Evolutionary conservation across 2,113 vertebrate genomes (phyloP), one percentile per base, ranked within the genome.

Genomic region (Sterrhoptilus dennistouni): DNA sequence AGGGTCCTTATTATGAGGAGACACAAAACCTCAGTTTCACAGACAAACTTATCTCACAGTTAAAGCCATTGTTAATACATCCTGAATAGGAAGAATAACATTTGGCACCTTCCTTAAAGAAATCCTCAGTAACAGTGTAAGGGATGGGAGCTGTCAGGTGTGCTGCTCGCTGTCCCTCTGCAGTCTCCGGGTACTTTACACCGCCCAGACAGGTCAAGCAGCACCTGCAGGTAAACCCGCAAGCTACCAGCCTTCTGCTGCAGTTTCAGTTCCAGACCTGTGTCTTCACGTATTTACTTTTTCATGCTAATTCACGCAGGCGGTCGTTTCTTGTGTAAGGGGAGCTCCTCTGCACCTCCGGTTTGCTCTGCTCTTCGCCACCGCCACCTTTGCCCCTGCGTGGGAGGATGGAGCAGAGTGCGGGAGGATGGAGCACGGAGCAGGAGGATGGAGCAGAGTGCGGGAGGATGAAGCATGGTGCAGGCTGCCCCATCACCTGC

Each of bases 371-470:
- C 87, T 59, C 38, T 57, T 75, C 64, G 25, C 45, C 78, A 31
- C 50, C 12, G 1, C 59, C 72, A 81, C 81, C 69, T 84, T 24
- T 77, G 74, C 56, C 65, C 71, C 64, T 4, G 44, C 4, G 2
- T 40, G 31, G 52, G 56, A 66, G 50, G 45, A 49, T 0, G 63
- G 42, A 2, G 38, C 19, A 4, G 44, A 21, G 25, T 1, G 71
- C 24, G 36, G 35, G 44, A 29, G 29, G 53, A 83, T 5, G 42
- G 28, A 15, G 61, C 42, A 40, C 2, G 0, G 27, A 18, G 35
- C 42, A 12, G 45, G 29, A 35, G 49, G n/a, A n/a, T 0, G 60
- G 33, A 0, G 38, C 21, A 5, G 29, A 23, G 31, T 2, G 45
- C 65, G 22, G 35, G n/a, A 49, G 47, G n/a, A 25, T 0, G 61